phyloP scores from a whole-genome alignment of 2,797 vertebrate species.

The Pangasius larnaudii region DNA sequence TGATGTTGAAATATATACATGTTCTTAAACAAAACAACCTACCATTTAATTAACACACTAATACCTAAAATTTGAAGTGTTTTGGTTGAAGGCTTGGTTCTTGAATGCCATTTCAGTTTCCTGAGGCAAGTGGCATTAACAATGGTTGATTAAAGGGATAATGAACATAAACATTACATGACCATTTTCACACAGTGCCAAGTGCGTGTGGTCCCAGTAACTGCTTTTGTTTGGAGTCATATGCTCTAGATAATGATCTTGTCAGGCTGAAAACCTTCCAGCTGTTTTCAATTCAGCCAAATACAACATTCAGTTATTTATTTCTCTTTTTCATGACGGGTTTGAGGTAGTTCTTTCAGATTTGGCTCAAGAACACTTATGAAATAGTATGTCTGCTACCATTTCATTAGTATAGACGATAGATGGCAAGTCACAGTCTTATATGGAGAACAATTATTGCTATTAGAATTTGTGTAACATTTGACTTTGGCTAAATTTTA shows the following conservation, averaged over 20 bases:
- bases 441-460: neutral
- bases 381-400: constrained; percentile 10
- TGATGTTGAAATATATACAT: constrained; percentile 60
- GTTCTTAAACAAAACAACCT: constrained; percentile 52
- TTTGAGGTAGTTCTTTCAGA: neutral
- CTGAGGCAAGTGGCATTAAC: constrained; percentile 61
- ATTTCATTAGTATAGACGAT: constrained; percentile 1
- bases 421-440: neutral
- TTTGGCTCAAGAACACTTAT: constrained; percentile 2
- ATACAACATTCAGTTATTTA: constrained; percentile 35
- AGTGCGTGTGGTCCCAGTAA: constrained; percentile 54
- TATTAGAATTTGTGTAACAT: constrained; percentile 1
- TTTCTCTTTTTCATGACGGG: constrained; percentile 6
- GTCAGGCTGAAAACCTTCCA: constrained; percentile 50
- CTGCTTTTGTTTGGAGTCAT: constrained; percentile 41
- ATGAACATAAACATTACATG: constrained; percentile 47
- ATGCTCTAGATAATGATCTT: constrained; percentile 51
- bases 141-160: constrained; percentile 55
- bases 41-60: constrained; percentile 64
- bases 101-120: constrained; percentile 35
- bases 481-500: neutral
- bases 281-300: constrained; percentile 44
- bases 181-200: constrained; percentile 36
- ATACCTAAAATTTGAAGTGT: constrained; percentile 64
- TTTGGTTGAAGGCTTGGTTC: constrained; percentile 35